These are phyloP conservation scores for Sericinus montela DNA, from an alignment of 2,888 invertebrate species.

Conservation along the genomic window DNA sequence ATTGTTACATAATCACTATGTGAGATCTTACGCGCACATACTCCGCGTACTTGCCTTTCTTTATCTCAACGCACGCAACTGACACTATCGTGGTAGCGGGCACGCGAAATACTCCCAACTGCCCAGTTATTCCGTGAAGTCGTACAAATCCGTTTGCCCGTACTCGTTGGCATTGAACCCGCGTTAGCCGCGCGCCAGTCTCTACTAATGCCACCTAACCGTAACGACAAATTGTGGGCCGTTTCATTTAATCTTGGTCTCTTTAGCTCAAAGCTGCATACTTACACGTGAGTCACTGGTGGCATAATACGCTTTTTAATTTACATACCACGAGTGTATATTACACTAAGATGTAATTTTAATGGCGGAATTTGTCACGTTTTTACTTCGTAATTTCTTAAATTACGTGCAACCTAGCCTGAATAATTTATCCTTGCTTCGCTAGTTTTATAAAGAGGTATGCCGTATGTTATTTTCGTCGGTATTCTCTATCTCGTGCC, in stretches of 20 bases:
- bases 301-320: slow-evolving; percentile 13
- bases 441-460: too few species aligned
- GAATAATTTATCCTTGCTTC: too few species aligned
- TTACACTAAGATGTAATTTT: slow-evolving; percentile 8
- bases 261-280: slow-evolving; percentile 8
- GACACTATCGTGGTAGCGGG: slow-evolving; percentile 10
- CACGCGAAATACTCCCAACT: slow-evolving; percentile 11
- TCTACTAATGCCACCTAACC: slow-evolving; percentile 42
- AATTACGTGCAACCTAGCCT: too few species aligned
- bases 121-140: slow-evolving; percentile 44
- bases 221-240: slow-evolving; percentile 34
- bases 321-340: slow-evolving; percentile 13
- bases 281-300: slow-evolving; percentile 14
- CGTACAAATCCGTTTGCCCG: slow-evolving; percentile 32
- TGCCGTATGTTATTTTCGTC: too few species aligned
- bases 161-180: slow-evolving; percentile 33
- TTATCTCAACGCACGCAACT: slow-evolving; percentile 6
- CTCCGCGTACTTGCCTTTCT: not conserved
- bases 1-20: slow-evolving; percentile 12
- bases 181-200: slow-evolving; percentile 36
- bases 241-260: slow-evolving; percentile 17
- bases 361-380: not conserved
- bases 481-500: too few species aligned
- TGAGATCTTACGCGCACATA: slow-evolving; percentile 9
- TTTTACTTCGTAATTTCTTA: too few species aligned